Evolutionary conservation across 2,888 invertebrate species (phyloP).

Genomic region (Agrotis segetum): DNA sequence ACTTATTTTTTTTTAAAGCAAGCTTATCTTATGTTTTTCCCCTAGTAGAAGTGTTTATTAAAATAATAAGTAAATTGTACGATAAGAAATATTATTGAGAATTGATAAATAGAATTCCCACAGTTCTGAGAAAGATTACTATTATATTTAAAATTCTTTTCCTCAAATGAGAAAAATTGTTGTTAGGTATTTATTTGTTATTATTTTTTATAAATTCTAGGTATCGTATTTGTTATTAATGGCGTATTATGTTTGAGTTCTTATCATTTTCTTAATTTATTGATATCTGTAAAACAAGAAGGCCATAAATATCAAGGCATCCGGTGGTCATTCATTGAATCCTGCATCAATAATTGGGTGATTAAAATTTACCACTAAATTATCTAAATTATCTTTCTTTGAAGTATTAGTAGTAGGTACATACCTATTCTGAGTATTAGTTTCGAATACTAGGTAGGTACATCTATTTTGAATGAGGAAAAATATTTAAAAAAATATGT

Average conservation of each 20-base stretch:
- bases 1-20: no score
- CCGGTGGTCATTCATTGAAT: background rate
- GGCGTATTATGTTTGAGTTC: background rate
- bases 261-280: conserved; percentile 4
- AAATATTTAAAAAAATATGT: no score
- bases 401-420: no score
- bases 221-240: background rate
- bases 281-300: background rate
- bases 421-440: no score
- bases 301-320: conserved; percentile 14
- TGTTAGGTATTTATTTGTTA: no score
- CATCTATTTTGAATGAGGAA: no score
- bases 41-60: background rate
- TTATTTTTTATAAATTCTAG: no score
- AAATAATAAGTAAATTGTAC: background rate
- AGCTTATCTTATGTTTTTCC: background rate
- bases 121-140: background rate
- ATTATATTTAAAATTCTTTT: background rate
- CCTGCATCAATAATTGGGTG: background rate
- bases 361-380: no score
- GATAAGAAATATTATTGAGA: no score
- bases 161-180: background rate
- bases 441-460: no score
- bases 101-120: background rate
- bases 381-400: no score